These are phyloP conservation scores for Enteromius afrohamiltoni DNA, from an alignment of 2,797 vertebrate genomes.

Conservation along the genomic window DNA sequence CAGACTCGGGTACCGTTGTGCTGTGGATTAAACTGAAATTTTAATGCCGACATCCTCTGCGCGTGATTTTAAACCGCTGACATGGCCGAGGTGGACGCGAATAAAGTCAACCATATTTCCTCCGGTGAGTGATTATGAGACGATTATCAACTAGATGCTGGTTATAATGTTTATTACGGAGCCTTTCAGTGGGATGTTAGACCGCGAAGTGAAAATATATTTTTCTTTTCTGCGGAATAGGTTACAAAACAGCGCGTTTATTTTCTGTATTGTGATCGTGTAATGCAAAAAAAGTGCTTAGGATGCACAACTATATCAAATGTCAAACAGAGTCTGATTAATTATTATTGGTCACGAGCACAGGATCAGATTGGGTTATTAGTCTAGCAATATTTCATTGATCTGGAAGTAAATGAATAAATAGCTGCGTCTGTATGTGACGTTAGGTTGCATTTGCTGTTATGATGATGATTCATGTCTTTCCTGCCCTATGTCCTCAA, in stretches of 20 bases:
- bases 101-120: slow-evolving; percentile 41
- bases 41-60: slow-evolving; percentile 40
- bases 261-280: background rate
- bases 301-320: background rate
- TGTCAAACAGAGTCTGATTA: background rate
- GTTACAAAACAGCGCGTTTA: background rate
- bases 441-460: background rate
- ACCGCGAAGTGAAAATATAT: background rate
- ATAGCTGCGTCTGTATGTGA: background rate
- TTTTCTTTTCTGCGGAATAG: too few relatives aligned
- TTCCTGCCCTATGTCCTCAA: background rate
- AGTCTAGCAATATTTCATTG: background rate
- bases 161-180: background rate
- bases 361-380: background rate
- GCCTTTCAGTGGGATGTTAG: background rate
- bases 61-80: slow-evolving; percentile 36
- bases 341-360: background rate
- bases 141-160: background rate
- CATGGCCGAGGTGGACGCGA: slow-evolving; percentile 68
- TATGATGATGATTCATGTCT: background rate
- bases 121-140: slow-evolving; percentile 43
- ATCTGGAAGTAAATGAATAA: background rate
- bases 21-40: slow-evolving; percentile 11
- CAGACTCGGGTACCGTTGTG: background rate
- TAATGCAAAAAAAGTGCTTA: background rate